Evolutionary conservation across 2,797 vertebrate species (phyloP).

Genomic region (Varecia variegata): DNA sequence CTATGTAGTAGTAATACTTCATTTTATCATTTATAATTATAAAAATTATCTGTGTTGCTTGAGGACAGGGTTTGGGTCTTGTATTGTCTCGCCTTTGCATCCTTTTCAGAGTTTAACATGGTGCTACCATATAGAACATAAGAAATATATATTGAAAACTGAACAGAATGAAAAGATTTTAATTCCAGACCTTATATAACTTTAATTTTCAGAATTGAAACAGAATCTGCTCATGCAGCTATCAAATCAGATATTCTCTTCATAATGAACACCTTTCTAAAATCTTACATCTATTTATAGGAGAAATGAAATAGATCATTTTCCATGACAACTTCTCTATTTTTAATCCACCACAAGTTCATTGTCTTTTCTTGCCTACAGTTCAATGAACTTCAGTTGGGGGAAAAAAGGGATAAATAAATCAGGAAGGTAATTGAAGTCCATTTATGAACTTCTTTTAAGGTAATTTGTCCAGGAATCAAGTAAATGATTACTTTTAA

Average conservation of each 20-base stretch:
- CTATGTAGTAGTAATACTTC: not conserved
- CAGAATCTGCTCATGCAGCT: conserved; percentile 48
- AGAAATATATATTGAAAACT: conserved; percentile 28
- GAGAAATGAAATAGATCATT: conserved; percentile 48
- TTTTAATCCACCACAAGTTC: conserved; percentile 51
- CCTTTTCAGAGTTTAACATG: not conserved
- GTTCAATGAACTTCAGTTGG: conserved; percentile 38
- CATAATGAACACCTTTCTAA: conserved; percentile 57
- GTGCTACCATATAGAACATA: not conserved
- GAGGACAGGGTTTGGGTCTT: not conserved
- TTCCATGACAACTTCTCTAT: conserved; percentile 31
- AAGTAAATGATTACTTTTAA: conserved; percentile 51
- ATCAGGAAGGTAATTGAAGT: conserved; percentile 38
- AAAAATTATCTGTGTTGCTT: not conserved
- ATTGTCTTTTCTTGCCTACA: conserved; percentile 38
- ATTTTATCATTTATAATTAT: not conserved
- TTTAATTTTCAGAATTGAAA: conserved; percentile 63
- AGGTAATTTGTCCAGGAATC: conserved; percentile 57
- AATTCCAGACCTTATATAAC: conserved; percentile 28
- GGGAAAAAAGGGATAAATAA: conserved; percentile 27
- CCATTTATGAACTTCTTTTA: not conserved
- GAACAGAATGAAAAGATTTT: conserved; percentile 29
- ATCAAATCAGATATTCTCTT: conserved; percentile 49
- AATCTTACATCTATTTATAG: conserved; percentile 48
- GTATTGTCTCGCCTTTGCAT: not conserved